phyloP scores from a whole-genome alignment of 2,797 vertebrate genomes.

The Sandelia bainsii region DNA sequence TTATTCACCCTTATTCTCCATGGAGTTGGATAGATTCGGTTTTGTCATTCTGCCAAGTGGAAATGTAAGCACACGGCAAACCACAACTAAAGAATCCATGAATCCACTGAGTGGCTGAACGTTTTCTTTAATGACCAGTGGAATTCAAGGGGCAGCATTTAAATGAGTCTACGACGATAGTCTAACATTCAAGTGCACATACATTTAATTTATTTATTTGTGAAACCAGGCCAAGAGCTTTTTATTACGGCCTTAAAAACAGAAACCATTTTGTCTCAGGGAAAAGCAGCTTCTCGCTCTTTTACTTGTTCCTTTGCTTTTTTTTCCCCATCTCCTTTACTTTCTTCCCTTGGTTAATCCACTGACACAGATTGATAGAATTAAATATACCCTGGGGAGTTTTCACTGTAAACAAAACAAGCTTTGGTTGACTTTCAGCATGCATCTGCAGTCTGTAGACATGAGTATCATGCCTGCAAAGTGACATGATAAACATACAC shows the following conservation, averaged over 20 bases:
- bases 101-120: constrained; percentile 13
- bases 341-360: neutral
- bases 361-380: neutral
- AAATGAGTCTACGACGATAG: constrained; percentile 8
- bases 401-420: neutral
- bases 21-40: neutral
- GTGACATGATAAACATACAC: too few relatives aligned
- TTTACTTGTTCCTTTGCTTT: neutral
- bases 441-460: neutral
- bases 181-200: neutral
- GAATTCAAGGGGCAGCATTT: constrained; percentile 17
- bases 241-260: neutral
- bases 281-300: neutral
- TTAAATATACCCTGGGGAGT: neutral
- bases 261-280: constrained; percentile 1
- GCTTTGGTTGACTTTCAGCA: neutral
- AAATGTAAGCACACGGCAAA: constrained; percentile 13
- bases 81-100: neutral
- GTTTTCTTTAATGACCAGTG: constrained; percentile 14
- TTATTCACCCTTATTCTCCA: neutral
- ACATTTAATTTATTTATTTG: neutral
- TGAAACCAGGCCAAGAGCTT: neutral
- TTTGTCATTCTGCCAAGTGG: constrained; percentile 21
- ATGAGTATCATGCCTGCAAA: neutral
- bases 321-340: neutral